Evolutionary conservation across 1,140 invertebrate species (phyloP).

Genomic region (Nymphalis io): DNA sequence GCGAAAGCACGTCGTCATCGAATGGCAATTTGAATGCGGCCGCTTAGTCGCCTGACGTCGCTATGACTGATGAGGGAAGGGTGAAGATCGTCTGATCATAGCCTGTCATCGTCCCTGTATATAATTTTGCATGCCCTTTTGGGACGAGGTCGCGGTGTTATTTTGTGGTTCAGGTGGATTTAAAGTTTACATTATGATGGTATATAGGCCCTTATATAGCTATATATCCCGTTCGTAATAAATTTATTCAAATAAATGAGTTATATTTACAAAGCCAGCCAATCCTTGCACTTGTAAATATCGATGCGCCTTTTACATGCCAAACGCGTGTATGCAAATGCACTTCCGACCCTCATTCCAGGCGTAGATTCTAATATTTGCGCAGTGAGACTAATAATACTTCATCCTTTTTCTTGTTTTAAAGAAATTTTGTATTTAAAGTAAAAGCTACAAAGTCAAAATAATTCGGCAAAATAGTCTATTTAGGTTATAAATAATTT

Average conservation of each 20-base stretch:
- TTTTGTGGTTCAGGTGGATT: slow-evolving; percentile 50
- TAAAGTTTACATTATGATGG: neutral
- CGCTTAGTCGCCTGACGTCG: slow-evolving; percentile 74
- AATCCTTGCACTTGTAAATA: slow-evolving; percentile 58
- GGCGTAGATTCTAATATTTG: slow-evolving; percentile 12
- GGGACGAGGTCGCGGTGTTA: slow-evolving; percentile 52
- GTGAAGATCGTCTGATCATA: slow-evolving; percentile 68
- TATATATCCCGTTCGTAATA: neutral
- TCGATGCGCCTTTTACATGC: slow-evolving; percentile 32
- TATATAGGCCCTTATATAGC: neutral
- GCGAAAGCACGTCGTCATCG: slow-evolving; percentile 76
- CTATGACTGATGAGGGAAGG: slow-evolving; percentile 78
- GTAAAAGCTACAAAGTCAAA: too few relatives aligned
- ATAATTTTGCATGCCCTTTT: slow-evolving; percentile 66
- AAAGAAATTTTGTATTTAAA: too few relatives aligned
- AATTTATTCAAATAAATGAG: too few relatives aligned
- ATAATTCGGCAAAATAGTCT: too few relatives aligned
- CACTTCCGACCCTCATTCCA: slow-evolving; percentile 46
- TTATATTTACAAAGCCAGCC: slow-evolving; percentile 24
- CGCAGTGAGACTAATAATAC: neutral
- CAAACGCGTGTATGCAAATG: slow-evolving; percentile 53
- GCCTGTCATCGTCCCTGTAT: slow-evolving; percentile 68
- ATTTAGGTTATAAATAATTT: too few relatives aligned
- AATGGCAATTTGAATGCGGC: slow-evolving; percentile 77
- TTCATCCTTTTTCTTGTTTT: neutral